Conservation (phyloP, 2,797 vertebrate species). For the Loriculus beryllinus region DNA sequence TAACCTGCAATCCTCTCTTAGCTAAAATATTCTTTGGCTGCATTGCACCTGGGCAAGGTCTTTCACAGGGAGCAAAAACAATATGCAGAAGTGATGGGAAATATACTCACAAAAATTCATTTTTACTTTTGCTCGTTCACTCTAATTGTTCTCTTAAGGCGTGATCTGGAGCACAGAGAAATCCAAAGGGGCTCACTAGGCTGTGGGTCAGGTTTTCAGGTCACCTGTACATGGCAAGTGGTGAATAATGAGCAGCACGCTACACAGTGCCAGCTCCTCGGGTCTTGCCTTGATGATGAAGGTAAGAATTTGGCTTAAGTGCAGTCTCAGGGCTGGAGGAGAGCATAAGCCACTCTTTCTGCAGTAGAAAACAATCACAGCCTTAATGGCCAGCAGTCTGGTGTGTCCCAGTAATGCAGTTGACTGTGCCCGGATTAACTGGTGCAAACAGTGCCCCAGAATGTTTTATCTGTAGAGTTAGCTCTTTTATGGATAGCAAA, state of each 20-base stretch:
- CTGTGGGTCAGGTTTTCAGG: constrained; percentile 24
- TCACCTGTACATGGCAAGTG: not conserved
- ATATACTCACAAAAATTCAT: not conserved
- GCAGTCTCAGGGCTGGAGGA: not conserved
- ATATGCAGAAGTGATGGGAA: not conserved
- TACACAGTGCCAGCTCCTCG: not conserved
- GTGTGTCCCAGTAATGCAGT: not conserved
- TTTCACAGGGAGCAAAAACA: not conserved
- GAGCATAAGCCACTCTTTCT: not conserved
- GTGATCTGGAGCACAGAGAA: not conserved
- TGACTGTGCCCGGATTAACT: not conserved
- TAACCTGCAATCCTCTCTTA: not conserved
- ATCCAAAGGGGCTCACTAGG: not conserved
- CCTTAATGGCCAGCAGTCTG: not conserved
- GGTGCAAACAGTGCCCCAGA: not conserved
- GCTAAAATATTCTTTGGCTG: not conserved
- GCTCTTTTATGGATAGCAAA: not conserved
- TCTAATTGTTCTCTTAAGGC: constrained; percentile 22
- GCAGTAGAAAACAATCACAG: not conserved
- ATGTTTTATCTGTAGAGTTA: not conserved
- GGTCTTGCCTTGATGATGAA: not conserved
- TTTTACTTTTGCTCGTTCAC: not conserved
- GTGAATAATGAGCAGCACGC: not conserved
- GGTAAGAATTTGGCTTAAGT: not conserved
- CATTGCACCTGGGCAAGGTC: not conserved